Percentiles rank a stretch among this genome's conserved stretches.
Evolutionary conservation across 2,888 invertebrate genomes (phyloP).

Genomic region (Aleiodes alternator): DNA sequence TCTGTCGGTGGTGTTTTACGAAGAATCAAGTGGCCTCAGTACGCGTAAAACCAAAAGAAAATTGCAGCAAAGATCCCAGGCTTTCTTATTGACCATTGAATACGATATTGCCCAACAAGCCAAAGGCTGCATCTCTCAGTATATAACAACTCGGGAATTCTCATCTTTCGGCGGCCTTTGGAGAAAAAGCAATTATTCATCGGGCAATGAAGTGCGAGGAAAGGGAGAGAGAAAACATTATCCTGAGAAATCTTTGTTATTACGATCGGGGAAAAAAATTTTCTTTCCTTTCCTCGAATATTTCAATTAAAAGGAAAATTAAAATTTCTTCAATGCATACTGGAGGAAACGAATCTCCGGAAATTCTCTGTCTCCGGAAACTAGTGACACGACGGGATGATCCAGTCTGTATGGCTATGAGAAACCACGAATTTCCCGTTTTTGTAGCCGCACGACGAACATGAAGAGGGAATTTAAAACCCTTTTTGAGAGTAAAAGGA

Average conservation of each 20-base stretch:
- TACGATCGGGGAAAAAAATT: background rate
- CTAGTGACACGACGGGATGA: background rate
- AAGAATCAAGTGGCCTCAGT: constrained; percentile 31
- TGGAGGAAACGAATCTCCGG: constrained; percentile 3
- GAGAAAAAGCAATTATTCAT: constrained; percentile 25
- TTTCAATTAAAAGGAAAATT: too few relatives aligned
- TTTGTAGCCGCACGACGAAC: constrained; percentile 3
- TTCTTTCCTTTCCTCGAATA: too few relatives aligned
- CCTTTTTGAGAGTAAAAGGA: background rate
- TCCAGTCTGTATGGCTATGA: constrained; percentile 15
- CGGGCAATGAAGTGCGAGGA: constrained; percentile 4
- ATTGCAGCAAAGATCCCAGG: constrained; percentile 4
- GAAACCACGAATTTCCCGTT: constrained; percentile 40
- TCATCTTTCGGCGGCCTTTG: constrained; percentile 14
- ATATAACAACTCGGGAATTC: constrained; percentile 25
- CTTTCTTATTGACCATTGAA: background rate
- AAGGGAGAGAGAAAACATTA: background rate
- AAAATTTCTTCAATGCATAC: background rate
- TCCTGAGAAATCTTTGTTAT: background rate
- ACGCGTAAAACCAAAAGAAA: constrained; percentile 21
- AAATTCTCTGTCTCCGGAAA: background rate
- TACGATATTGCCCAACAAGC: background rate
- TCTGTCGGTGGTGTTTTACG: constrained; percentile 30
- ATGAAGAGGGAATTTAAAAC: constrained; percentile 13
- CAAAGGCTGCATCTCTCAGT: constrained; percentile 6